These are phyloP conservation scores for Temnothorax ravouxi DNA, from an alignment of 2,888 invertebrate genomes.

Conservation along the genomic window DNA sequence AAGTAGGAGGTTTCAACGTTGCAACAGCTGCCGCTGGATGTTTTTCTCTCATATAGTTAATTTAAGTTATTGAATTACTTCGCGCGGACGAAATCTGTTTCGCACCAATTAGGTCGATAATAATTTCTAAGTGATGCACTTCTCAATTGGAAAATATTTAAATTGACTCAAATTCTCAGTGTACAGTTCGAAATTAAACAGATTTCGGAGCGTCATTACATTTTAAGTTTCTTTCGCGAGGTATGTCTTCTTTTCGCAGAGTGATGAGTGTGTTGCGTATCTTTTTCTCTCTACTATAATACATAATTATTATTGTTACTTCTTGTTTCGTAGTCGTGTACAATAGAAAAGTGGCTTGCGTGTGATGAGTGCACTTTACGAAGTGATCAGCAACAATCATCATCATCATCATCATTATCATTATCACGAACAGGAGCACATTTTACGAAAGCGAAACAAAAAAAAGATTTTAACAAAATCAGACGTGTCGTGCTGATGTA, in stretches of 20 bases:
- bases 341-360: constrained; percentile 73
- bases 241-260: constrained; percentile 77
- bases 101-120: background rate
- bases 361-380: constrained; percentile 76
- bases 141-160: background rate
- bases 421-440: constrained; percentile 43
- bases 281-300: constrained; percentile 83
- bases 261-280: constrained; percentile 81
- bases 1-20: constrained; percentile 47
- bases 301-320: constrained; percentile 85
- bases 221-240: constrained; percentile 69
- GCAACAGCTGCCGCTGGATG: constrained; percentile 68
- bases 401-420: constrained; percentile 45
- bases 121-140: background rate
- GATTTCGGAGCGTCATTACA: constrained; percentile 67
- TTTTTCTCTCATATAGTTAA: constrained; percentile 23
- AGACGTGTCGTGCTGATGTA: constrained; percentile 14
- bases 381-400: constrained; percentile 62
- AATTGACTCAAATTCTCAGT: background rate
- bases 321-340: constrained; percentile 72
- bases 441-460: constrained; percentile 28
- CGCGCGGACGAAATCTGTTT: constrained; percentile 70
- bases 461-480: background rate
- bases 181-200: constrained; percentile 45
- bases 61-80: constrained; percentile 63